Conservation (phyloP, 2,113 vertebrate genomes). For the Tyrannus savana region DNA sequence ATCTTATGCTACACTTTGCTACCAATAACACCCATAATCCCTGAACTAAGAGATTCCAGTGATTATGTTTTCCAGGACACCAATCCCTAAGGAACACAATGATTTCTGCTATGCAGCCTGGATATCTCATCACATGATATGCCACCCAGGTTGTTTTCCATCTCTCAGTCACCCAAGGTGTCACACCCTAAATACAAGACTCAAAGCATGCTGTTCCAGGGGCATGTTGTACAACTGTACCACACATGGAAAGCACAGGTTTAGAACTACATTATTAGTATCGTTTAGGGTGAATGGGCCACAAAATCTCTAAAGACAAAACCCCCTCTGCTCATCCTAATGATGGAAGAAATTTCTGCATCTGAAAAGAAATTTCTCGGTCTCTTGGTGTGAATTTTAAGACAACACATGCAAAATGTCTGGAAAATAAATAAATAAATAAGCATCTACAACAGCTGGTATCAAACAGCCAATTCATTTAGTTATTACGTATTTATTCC, state of each 20-base stretch:
- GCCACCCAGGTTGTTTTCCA: neutral
- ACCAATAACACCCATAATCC: neutral
- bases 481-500: neutral
- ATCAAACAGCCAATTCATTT: neutral
- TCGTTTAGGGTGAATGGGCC: neutral
- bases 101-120: neutral
- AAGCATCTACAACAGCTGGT: neutral
- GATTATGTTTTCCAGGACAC: neutral
- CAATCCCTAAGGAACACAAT: neutral
- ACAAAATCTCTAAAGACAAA: neutral
- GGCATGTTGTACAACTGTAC: neutral
- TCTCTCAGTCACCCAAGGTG: neutral
- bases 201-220: neutral
- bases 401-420: neutral
- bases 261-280: neutral
- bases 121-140: neutral
- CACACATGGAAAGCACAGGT: neutral
- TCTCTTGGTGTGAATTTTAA: neutral
- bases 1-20: neutral
- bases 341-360: neutral
- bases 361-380: neutral
- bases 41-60: neutral
- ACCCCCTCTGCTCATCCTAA: neutral
- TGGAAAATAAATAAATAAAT: neutral
- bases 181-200: neutral